Evolutionary conservation across 1,140 invertebrate genomes (phyloP).

Genomic region (Aporrectodea caliginosa): DNA sequence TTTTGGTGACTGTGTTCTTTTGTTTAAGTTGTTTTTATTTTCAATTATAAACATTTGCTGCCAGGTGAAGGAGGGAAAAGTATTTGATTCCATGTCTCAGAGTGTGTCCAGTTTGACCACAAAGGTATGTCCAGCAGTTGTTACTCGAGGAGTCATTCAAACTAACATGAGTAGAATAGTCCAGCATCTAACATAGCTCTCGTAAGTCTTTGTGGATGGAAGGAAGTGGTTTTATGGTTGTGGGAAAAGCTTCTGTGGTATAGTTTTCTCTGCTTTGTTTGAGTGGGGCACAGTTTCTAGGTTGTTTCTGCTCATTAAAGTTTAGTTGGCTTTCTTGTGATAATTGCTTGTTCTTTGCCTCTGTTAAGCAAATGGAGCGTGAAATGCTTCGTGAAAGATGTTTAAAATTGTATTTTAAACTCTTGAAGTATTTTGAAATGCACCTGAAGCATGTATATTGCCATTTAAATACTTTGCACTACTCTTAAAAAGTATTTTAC

Average conservation of each 20-base stretch:
- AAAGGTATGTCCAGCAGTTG: background rate
- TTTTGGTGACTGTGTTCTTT: background rate
- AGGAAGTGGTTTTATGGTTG: background rate
- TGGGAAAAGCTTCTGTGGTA: background rate
- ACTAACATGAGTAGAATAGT: too few relatives aligned
- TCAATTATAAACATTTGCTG: background rate
- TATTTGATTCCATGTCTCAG: slow-evolving; percentile 9
- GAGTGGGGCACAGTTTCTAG: background rate
- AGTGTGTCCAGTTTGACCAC: background rate
- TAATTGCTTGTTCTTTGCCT: too few relatives aligned
- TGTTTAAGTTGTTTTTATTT: background rate
- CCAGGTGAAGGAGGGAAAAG: slow-evolving; percentile 18
- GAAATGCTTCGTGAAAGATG: too few relatives aligned
- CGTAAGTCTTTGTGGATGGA: background rate
- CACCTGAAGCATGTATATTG: too few relatives aligned
- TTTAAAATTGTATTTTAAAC: too few relatives aligned
- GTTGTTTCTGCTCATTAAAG: too few relatives aligned
- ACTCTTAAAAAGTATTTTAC: too few relatives aligned
- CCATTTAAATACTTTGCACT: too few relatives aligned
- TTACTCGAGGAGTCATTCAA: background rate
- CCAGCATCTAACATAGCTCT: background rate
- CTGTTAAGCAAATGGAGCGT: too few relatives aligned
- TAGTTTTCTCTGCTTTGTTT: background rate
- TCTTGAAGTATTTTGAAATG: too few relatives aligned
- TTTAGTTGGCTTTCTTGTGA: too few relatives aligned